These are phyloP conservation scores for Maccullochella peelii DNA, from an alignment of 2,113 vertebrate species.

Conservation along the genomic window DNA sequence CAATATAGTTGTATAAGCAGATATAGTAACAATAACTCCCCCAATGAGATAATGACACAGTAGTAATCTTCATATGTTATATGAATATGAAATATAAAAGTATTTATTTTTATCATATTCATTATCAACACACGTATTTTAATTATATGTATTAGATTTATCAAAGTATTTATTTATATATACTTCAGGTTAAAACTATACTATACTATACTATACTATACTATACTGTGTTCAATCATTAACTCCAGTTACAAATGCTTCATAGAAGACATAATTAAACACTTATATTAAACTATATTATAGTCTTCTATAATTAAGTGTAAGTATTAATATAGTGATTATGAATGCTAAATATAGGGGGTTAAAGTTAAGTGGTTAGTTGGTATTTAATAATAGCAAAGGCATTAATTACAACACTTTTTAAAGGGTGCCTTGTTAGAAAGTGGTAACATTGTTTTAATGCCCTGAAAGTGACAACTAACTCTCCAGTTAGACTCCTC, in stretches of 20 bases:
- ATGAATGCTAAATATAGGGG: background rate
- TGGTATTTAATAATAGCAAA: background rate
- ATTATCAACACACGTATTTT: background rate
- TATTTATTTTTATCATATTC: background rate
- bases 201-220: background rate
- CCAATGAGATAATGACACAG: background rate
- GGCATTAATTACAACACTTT: background rate
- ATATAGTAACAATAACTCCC: background rate
- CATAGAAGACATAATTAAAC: background rate
- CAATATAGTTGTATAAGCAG: background rate
- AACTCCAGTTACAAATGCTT: background rate
- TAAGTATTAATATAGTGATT: background rate
- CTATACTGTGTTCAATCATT: background rate
- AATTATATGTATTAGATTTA: background rate
- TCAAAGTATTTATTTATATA: too few relatives aligned
- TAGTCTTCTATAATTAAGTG: background rate
- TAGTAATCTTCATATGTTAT: background rate
- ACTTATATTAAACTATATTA: background rate
- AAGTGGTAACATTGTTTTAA: constrained; percentile 6
- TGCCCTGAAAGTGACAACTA: background rate
- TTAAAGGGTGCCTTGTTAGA: background rate
- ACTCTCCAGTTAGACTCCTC: background rate
- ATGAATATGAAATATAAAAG: background rate
- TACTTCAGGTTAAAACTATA: background rate
- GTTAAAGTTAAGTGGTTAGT: too few relatives aligned